Evolutionary conservation across 1,140 invertebrate genomes (phyloP), one percentile per base, ranked within the genome.

Genomic region (Ylistrum balloti): DNA sequence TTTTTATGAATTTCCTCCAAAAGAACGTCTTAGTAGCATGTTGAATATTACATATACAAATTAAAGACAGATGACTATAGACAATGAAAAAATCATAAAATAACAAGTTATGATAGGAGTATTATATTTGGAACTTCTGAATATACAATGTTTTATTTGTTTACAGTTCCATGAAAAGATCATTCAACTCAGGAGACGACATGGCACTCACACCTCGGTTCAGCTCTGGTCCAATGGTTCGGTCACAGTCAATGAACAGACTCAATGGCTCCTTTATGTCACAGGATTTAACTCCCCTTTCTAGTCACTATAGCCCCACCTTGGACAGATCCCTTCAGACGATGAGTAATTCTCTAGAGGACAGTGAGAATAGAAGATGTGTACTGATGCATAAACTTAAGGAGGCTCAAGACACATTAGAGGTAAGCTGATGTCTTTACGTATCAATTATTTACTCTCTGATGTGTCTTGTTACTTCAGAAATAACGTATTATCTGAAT

Each of bases 361-460:
- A 96, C 85, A 95, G 95, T 93, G 95, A 95, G 89, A 93, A 94
- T 86, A 89, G 95, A 90, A 34, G 95, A 86, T 89, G 90, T 56
- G 93, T 94, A 15, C 89, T 96, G 17, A 93, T 96, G 88, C 91
- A 94, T 38, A 96, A 96, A 91, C 92, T 96, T n/a, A 95, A 95
- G 90, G 95, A 95, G 86, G 95, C 95, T 32, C 95, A 96, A 90
- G 93, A 94, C n/a, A 95, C 95, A 38, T 85, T 96, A 34, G 93
- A 94, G 90, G 95, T 95, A 88, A 85, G 91, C 35, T n/a, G n/a
- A 13, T 38, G 35, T 38, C 35, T 38, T 13, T 38, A 38, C n/a
- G n/a, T n/a, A n/a, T n/a, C n/a, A n/a, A n/a, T n/a, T n/a, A n/a
- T n/a, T n/a, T n/a, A n/a, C n/a, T n/a, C n/a, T n/a, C n/a, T n/a